Evolutionary conservation across 2,113 vertebrate genomes (phyloP).

Genomic region (Oostethus manadensis): DNA sequence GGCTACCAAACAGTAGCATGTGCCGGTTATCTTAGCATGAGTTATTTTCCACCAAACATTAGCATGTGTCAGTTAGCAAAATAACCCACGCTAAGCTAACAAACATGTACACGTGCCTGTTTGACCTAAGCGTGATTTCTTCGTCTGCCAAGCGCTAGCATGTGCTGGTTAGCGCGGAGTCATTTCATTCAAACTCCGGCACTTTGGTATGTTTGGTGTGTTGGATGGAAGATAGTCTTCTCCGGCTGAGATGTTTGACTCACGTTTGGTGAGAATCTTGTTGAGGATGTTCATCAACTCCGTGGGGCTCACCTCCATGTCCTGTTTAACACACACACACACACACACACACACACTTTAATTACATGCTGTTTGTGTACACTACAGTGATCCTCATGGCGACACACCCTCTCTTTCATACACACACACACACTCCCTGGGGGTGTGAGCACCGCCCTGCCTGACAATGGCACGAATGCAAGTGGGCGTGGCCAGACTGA

Average conservation of each 20-base stretch:
- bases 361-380: background rate
- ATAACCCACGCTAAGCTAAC: too few species aligned
- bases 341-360: slow-evolving; percentile 20
- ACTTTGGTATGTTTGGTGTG: too few species aligned
- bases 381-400: background rate
- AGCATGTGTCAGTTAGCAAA: too few species aligned
- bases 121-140: background rate
- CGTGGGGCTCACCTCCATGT: slow-evolving; percentile 86
- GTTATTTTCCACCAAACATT: too few species aligned
- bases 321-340: slow-evolving; percentile 58
- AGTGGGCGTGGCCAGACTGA: too few species aligned
- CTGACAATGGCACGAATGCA: slow-evolving; percentile 56
- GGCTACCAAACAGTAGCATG: too few species aligned
- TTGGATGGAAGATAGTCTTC: too few species aligned
- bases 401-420: slow-evolving; percentile 1
- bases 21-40: too few species aligned
- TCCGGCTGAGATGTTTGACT: slow-evolving; percentile 40
- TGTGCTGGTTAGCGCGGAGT: too few species aligned
- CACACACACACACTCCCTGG: slow-evolving; percentile 1
- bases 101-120: background rate
- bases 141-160: too few species aligned
- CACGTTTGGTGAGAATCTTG: slow-evolving; percentile 81
- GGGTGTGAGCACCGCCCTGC: background rate
- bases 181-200: too few species aligned
- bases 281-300: slow-evolving; percentile 89